phyloP scores from a whole-genome alignment of 2,113 vertebrate genomes.

The Salvelinus fontinalis region DNA sequence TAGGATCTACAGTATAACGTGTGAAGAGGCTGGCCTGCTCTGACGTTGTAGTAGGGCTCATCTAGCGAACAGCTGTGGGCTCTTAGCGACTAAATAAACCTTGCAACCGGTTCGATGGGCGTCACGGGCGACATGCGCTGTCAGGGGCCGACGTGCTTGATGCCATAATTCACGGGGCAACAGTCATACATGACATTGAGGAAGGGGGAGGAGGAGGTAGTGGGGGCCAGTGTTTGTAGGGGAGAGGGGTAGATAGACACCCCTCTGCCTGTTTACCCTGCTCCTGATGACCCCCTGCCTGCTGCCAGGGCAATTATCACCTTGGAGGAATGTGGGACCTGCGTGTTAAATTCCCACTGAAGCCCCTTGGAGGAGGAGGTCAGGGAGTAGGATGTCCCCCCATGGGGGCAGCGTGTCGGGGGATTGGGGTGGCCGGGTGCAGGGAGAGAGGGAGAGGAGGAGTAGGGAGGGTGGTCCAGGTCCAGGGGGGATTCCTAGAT shows the following conservation, averaged over 20 bases:
- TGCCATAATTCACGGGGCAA: slow-evolving; percentile 67
- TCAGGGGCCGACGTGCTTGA: slow-evolving; percentile 50
- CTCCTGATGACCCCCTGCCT: slow-evolving; percentile 73
- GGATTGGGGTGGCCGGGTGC: slow-evolving; percentile 56
- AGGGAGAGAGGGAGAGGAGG: slow-evolving; percentile 48
- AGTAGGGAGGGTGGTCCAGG: slow-evolving; percentile 32
- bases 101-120: neutral
- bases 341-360: slow-evolving; percentile 80
- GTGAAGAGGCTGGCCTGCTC: slow-evolving; percentile 31
- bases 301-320: slow-evolving; percentile 81
- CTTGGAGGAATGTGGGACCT: slow-evolving; percentile 80
- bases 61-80: slow-evolving; percentile 60
- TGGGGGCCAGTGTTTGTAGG: slow-evolving; percentile 10
- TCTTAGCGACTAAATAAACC: slow-evolving; percentile 50
- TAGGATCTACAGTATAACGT: slow-evolving; percentile 24
- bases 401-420: slow-evolving; percentile 61
- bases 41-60: slow-evolving; percentile 30
- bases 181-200: slow-evolving; percentile 46
- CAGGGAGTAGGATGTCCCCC: slow-evolving; percentile 55
- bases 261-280: slow-evolving; percentile 73
- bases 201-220: neutral
- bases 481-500: slow-evolving; percentile 41
- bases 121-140: slow-evolving; percentile 44
- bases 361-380: slow-evolving; percentile 70
- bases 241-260: slow-evolving; percentile 7